These are phyloP conservation scores for Dascillus cervinus DNA, from an alignment of 2,888 invertebrate species.

Conservation along the genomic window DNA sequence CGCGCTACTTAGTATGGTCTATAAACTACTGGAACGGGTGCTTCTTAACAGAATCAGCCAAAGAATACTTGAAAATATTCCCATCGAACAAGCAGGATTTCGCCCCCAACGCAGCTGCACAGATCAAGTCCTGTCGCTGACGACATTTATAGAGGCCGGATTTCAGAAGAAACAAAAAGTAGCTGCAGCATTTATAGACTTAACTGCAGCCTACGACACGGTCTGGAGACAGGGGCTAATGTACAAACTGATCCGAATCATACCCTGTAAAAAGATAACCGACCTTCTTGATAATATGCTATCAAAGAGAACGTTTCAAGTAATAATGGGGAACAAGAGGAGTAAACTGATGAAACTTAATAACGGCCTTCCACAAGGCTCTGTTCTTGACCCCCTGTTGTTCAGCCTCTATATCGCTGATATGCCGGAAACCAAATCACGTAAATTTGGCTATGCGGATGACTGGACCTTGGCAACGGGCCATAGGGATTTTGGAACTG, in stretches of 20 bases:
- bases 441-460: slow-evolving; percentile 8
- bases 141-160: slow-evolving; percentile 16
- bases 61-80: slow-evolving; percentile 4
- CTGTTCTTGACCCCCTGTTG: slow-evolving; percentile 10
- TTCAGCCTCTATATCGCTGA: too few species aligned
- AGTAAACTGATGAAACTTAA: slow-evolving; percentile 9
- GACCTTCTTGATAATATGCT: slow-evolving; percentile 2
- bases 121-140: slow-evolving; percentile 17
- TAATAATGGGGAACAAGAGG: slow-evolving; percentile 1
- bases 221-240: slow-evolving; percentile 14
- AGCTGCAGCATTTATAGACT: slow-evolving; percentile 11
- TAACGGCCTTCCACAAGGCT: slow-evolving; percentile 16
- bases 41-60: slow-evolving; percentile 14
- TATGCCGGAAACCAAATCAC: slow-evolving; percentile 3
- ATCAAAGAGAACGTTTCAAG: slow-evolving; percentile 1
- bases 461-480: slow-evolving; percentile 3
- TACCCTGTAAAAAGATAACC: slow-evolving; percentile 5
- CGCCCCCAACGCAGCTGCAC: slow-evolving; percentile 12
- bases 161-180: slow-evolving; percentile 16
- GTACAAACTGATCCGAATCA: slow-evolving; percentile 8
- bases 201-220: slow-evolving; percentile 13
- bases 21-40: slow-evolving; percentile 7
- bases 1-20: neutral
- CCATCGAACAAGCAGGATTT: slow-evolving; percentile 15
- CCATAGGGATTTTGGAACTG: slow-evolving; percentile 1